Base-by-base conservation (phyloP, 2,113 vertebrate genomes). In the Vidua macroura region DNA sequence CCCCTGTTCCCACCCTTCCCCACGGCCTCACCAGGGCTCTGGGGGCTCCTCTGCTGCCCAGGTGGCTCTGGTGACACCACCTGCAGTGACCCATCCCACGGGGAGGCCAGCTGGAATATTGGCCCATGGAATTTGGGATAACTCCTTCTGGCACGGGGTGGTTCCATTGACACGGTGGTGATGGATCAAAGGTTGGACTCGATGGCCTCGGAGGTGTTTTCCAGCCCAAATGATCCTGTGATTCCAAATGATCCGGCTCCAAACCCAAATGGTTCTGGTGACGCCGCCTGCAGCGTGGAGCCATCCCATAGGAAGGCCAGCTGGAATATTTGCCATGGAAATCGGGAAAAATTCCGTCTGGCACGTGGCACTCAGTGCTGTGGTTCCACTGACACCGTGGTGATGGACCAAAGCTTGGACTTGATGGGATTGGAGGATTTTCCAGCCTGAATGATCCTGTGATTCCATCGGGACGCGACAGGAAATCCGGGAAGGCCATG, bases 401-500 rank as follows among this genome's bases (percentile, higher is more conserved):
- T 39, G 49, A 41, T 33, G 21, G 4, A 15, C 23, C 49, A 23
- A 18, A 66, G 23, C 22, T 49, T 49, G 48, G 43, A 7, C 27
- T 15, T 18, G 21, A 10, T 10, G 41, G 18, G 1, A 35, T 10
- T 15, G 18, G 44, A 73, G 67, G 35, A 6, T 21, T 64, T 43
- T 44, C 18, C 76, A 41, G 41, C 41, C 41, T 41, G 11, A 33
- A 37, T 0, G 9, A 72, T 15, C 12, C 79, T 2, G 30, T 6
- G 58, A 6, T 52, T 39, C 77, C 21, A 39, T 12, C 5, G 1
- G 37, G 43, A 63, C 7, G 0, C 0, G 1, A 4, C 7, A 27
- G 27, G 3, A 73, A 67, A n/a, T 11, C 10, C 0, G 0, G 33
- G 58, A 79, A 83, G 46, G 10, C 55, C 39, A 4, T 0, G 0